These are phyloP conservation scores for Ganaspis brasiliensis DNA, from an alignment of 2,888 invertebrate genomes.

Conservation along the genomic window DNA sequence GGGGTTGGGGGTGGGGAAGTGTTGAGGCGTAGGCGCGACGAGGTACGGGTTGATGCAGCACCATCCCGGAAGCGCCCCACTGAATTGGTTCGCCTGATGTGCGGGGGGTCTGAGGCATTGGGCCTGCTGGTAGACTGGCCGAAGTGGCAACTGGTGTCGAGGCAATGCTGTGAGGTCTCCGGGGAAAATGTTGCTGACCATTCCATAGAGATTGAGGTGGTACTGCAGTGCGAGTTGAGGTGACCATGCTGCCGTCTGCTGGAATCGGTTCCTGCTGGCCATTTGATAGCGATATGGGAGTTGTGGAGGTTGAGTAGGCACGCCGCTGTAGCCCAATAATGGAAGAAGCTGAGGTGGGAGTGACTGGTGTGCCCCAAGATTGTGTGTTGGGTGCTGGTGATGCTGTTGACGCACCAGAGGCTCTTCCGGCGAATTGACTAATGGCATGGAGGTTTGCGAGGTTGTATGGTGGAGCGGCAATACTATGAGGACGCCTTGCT, in stretches of 20 bases:
- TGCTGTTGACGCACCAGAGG: slow-evolving; percentile 52
- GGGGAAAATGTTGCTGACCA: slow-evolving; percentile 77
- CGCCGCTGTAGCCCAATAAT: slow-evolving; percentile 61
- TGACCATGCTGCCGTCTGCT: slow-evolving; percentile 34
- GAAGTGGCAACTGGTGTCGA: slow-evolving; percentile 77
- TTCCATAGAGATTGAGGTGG: slow-evolving; percentile 79
- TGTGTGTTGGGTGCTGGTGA: slow-evolving; percentile 52
- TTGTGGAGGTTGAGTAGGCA: slow-evolving; percentile 69
- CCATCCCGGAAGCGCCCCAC: slow-evolving; percentile 78
- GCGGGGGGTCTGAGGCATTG: slow-evolving; percentile 65
- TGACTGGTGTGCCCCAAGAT: slow-evolving; percentile 51
- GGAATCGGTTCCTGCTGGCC: slow-evolving; percentile 45
- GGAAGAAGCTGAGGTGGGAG: slow-evolving; percentile 50
- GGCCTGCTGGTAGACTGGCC: slow-evolving; percentile 59
- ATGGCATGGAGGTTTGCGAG: slow-evolving; percentile 81
- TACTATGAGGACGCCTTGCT: slow-evolving; percentile 83
- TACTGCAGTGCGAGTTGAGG: slow-evolving; percentile 72
- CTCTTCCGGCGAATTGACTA: slow-evolving; percentile 70
- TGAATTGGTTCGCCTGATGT: slow-evolving; percentile 76
- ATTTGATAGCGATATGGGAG: slow-evolving; percentile 68
- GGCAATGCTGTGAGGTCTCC: slow-evolving; percentile 86
- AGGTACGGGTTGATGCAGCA: slow-evolving; percentile 79
- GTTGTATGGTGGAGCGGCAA: slow-evolving; percentile 81
- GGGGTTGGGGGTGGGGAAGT: slow-evolving; percentile 83
- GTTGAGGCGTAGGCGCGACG: slow-evolving; percentile 80